A percentile compares a stretch with the other conserved stretches of the same genome.
Conservation (phyloP, 2,113 vertebrate species). For the Pelmatolapia mariae region DNA sequence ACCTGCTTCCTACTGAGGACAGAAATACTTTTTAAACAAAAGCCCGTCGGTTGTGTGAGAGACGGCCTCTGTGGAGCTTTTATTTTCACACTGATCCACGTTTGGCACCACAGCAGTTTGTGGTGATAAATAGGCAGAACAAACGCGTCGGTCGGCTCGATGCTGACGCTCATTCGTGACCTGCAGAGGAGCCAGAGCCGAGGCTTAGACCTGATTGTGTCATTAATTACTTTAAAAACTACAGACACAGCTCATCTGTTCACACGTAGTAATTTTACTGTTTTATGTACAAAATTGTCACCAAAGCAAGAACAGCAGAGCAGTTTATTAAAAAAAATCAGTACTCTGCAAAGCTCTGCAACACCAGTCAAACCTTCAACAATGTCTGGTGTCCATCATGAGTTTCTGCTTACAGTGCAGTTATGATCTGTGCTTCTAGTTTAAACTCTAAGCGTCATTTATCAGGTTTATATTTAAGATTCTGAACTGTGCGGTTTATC, state of each 20-base stretch:
- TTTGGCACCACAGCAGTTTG: not conserved
- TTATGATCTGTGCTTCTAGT: not conserved
- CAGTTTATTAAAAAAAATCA: rapidly evolving
- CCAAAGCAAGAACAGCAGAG: not conserved
- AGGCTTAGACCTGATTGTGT: not conserved
- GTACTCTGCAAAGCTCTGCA: not conserved
- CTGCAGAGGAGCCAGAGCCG: not conserved
- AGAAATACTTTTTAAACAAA: not conserved
- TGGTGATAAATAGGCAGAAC: not conserved
- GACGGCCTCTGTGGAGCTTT: not conserved
- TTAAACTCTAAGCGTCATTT: rapidly evolving
- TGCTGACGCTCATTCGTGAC: not conserved
- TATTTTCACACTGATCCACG: not conserved
- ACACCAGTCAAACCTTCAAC: rapidly evolving
- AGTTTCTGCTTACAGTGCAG: not conserved
- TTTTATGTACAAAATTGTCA: not conserved
- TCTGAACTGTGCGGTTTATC: not conserved
- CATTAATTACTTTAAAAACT: not conserved
- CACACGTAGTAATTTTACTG: not conserved
- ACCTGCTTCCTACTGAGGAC: not conserved
- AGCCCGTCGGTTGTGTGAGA: not conserved
- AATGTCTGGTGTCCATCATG: rapidly evolving
- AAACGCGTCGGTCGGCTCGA: not conserved
- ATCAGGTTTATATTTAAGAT: not conserved
- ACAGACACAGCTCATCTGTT: not conserved